These are phyloP conservation scores for Bujurquina vittata DNA, from an alignment of 2,113 vertebrate genomes.

Conservation along the genomic window DNA sequence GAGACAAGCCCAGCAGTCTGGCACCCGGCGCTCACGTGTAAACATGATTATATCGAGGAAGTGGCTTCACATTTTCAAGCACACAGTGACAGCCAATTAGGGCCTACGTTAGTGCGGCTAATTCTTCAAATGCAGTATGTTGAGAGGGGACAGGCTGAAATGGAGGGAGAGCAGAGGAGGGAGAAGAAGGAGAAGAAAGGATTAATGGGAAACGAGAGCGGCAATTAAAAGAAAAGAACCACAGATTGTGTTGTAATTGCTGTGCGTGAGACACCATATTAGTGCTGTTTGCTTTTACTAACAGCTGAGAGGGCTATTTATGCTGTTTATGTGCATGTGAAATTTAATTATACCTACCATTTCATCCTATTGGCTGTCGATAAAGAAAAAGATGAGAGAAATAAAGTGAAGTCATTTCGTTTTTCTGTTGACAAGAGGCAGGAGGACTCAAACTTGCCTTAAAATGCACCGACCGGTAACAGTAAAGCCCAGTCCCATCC, in stretches of 20 bases:
- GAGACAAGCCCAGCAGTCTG: constrained; percentile 71
- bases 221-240: constrained; percentile 76
- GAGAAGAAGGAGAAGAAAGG: constrained; percentile 6
- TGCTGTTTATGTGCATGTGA: constrained; percentile 11
- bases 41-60: constrained; percentile 80
- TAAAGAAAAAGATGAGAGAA: neutral
- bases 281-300: constrained; percentile 72
- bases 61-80: constrained; percentile 68
- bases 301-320: constrained; percentile 42
- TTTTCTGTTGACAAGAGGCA: constrained; percentile 14
- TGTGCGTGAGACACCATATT: constrained; percentile 63
- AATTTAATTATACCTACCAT: constrained; percentile 73
- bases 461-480: neutral
- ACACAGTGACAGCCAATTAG: constrained; percentile 81
- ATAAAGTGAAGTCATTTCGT: constrained; percentile 13
- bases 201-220: constrained; percentile 43
- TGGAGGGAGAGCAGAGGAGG: constrained; percentile 14
- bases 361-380: constrained; percentile 39
- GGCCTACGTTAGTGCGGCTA: constrained; percentile 67
- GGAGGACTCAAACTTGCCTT: neutral
- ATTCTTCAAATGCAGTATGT: constrained; percentile 71
- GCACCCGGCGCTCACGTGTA: constrained; percentile 68
- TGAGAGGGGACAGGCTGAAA: constrained; percentile 20
- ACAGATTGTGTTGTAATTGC: constrained; percentile 76
- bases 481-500: neutral